Conservation (phyloP, 2,113 vertebrate species). For the Hiodon tergisus region DNA sequence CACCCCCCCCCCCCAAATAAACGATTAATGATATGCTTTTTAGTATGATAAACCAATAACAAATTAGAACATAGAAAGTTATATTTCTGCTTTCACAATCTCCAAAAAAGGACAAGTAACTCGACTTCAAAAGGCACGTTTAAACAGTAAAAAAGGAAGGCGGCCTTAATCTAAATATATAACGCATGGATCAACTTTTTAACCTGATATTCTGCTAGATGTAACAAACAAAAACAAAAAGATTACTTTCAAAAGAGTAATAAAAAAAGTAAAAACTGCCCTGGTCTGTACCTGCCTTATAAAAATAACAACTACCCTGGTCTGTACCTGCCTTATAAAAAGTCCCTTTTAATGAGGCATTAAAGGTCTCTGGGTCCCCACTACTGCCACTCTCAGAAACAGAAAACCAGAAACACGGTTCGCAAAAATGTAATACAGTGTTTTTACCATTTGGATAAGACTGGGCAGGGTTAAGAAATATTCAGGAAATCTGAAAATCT, state of each 20-base stretch:
- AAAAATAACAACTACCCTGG: neutral
- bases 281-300: too few species aligned
- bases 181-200: neutral
- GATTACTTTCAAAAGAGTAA: slow-evolving; percentile 16
- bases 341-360: slow-evolving; percentile 14
- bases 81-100: too few species aligned
- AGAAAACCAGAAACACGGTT: neutral
- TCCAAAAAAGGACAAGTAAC: too few species aligned
- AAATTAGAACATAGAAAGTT: too few species aligned
- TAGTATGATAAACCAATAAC: too few species aligned
- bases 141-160: neutral
- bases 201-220: slow-evolving; percentile 13
- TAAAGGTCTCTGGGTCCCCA: slow-evolving; percentile 18
- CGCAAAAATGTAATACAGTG: neutral
- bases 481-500: too few species aligned
- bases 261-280: too few species aligned
- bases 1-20: too few species aligned
- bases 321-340: slow-evolving; percentile 9
- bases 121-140: too few species aligned
- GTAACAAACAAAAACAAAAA: slow-evolving; percentile 9
- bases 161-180: neutral
- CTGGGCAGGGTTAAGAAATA: neutral
- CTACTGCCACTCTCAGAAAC: slow-evolving; percentile 11
- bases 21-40: too few species aligned
- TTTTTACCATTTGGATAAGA: neutral